phyloP scores from a whole-genome alignment of 2,888 invertebrate genomes.

The Pherbina coryleti region DNA sequence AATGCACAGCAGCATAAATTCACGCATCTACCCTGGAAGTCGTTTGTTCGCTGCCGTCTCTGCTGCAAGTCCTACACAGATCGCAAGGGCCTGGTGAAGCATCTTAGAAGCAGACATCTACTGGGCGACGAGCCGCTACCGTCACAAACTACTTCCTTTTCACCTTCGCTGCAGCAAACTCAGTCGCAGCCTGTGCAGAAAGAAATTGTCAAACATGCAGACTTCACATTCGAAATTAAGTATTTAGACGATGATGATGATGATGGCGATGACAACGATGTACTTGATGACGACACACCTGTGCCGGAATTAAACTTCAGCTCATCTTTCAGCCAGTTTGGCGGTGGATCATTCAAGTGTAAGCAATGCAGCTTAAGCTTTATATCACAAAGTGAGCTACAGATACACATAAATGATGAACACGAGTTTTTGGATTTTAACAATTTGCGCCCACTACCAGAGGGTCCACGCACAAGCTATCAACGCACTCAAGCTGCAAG shows the following conservation, averaged over 20 bases:
- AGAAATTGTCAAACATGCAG: slow-evolving; percentile 60
- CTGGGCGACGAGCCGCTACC: slow-evolving; percentile 49
- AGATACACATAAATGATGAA: slow-evolving; percentile 58
- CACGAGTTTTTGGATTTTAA: slow-evolving; percentile 55
- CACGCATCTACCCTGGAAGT: slow-evolving; percentile 62
- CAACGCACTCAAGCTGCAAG: not conserved
- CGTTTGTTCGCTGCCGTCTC: slow-evolving; percentile 61
- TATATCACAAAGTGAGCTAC: slow-evolving; percentile 53
- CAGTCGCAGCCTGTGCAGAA: slow-evolving; percentile 49
- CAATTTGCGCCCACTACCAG: slow-evolving; percentile 33
- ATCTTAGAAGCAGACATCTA: slow-evolving; percentile 59
- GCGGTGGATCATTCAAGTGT: slow-evolving; percentile 43
- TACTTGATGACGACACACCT: slow-evolving; percentile 42
- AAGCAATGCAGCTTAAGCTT: slow-evolving; percentile 59
- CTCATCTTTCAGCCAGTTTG: not conserved
- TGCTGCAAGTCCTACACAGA: slow-evolving; percentile 63
- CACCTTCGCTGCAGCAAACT: not conserved
- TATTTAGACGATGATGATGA: slow-evolving; percentile 60
- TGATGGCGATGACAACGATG: slow-evolving; percentile 47
- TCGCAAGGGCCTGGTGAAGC: slow-evolving; percentile 62
- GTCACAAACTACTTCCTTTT: slow-evolving; percentile 30
- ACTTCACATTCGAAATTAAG: slow-evolving; percentile 62
- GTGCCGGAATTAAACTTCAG: slow-evolving; percentile 37
- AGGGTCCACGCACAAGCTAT: slow-evolving; percentile 35
- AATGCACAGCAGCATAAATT: slow-evolving; percentile 64